Evolutionary conservation across 2,888 invertebrate species (phyloP).

Genomic region (Nomada flava): DNA sequence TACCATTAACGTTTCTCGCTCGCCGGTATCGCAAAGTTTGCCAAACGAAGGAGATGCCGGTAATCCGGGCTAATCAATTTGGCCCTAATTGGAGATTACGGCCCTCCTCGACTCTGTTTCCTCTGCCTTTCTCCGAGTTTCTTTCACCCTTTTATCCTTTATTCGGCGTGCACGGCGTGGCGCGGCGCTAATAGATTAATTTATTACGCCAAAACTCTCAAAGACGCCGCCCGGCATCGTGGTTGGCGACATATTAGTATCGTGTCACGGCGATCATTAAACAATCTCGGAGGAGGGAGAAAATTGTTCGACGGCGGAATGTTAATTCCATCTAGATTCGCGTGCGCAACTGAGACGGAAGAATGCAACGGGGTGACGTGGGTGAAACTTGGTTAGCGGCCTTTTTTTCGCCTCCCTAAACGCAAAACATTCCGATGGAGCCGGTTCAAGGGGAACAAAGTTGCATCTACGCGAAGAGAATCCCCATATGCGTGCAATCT

Average conservation of each 20-base stretch:
- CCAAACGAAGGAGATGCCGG: conserved; percentile 64
- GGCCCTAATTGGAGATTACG: conserved; percentile 82
- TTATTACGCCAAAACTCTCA: conserved; percentile 82
- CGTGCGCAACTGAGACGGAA: conserved; percentile 18
- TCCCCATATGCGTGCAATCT: background rate
- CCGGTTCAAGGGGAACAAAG: background rate
- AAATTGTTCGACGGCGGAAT: conserved; percentile 73
- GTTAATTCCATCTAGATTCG: conserved; percentile 73
- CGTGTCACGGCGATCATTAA: conserved; percentile 81
- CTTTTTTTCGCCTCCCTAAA: conserved; percentile 19
- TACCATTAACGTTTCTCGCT: conserved; percentile 43
- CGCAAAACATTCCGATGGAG: conserved; percentile 28
- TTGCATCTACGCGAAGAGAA: background rate
- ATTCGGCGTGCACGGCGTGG: conserved; percentile 40
- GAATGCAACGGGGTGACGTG: conserved; percentile 54
- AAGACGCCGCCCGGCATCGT: conserved; percentile 78
- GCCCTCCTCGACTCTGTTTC: conserved; percentile 63
- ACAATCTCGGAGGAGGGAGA: conserved; percentile 56
- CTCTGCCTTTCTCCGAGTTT: conserved; percentile 15
- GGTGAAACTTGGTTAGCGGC: conserved; percentile 54
- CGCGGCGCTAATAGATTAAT: conserved; percentile 82
- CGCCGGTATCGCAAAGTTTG: conserved; percentile 29
- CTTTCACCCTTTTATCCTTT: conserved; percentile 39
- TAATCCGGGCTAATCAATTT: conserved; percentile 83
- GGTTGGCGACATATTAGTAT: conserved; percentile 81